Conservation (phyloP, 2,113 vertebrate genomes). For the Synchiropus splendidus region DNA sequence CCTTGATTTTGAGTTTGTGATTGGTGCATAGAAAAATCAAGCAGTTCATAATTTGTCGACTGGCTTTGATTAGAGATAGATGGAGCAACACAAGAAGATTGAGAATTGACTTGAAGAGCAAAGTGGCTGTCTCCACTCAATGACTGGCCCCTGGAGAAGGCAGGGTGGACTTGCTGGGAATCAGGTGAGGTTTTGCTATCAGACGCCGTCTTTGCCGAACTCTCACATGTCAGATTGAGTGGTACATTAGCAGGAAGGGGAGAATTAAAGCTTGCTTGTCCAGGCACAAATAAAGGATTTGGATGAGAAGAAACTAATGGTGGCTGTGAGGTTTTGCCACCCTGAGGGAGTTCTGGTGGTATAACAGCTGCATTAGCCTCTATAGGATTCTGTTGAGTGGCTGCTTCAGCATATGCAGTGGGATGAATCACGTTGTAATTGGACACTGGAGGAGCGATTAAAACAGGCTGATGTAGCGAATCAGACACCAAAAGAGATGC, state of each 20-base stretch:
- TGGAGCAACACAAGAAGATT: conserved; percentile 34
- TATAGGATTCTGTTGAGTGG: conserved; percentile 58
- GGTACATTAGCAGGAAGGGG: conserved; percentile 45
- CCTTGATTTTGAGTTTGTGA: conserved; percentile 56
- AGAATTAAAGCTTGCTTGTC: conserved; percentile 39
- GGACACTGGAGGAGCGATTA: conserved; percentile 84
- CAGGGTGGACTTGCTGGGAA: conserved; percentile 43
- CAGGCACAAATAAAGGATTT: conserved; percentile 50
- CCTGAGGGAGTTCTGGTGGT: conserved; percentile 33
- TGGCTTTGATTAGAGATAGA: conserved; percentile 53
- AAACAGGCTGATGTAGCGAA: conserved; percentile 75
- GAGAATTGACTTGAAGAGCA: conserved; percentile 45
- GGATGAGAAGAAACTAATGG: conserved; percentile 43
- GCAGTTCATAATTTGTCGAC: conserved; percentile 65
- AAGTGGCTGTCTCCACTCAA: conserved; percentile 39
- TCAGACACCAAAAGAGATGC: conserved; percentile 81
- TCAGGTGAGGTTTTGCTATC: conserved; percentile 46
- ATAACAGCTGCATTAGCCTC: conserved; percentile 39
- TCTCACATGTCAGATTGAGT: conserved; percentile 68
- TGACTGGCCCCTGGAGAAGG: conserved; percentile 49
- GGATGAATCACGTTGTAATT: conserved; percentile 74
- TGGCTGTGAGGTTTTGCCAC: conserved; percentile 42
- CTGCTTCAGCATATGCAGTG: conserved; percentile 53
- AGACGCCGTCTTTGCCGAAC: conserved; percentile 32
- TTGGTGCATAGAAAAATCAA: conserved; percentile 76